Conservation (phyloP, 2,888 invertebrate genomes). For the Capitulum mitella region DNA sequence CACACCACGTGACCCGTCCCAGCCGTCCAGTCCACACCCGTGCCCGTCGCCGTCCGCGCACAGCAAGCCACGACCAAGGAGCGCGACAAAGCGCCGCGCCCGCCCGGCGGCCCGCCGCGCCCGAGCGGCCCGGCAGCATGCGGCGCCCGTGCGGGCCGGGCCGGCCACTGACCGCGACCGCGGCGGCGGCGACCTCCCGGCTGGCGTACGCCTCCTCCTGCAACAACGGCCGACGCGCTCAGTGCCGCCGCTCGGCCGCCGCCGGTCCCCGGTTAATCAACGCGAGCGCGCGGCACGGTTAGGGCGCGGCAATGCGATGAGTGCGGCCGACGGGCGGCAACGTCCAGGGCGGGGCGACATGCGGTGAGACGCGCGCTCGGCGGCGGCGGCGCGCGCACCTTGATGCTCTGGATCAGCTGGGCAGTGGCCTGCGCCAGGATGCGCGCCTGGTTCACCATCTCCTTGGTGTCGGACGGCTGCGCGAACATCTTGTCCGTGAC, state of each 20-base stretch:
- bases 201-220: conserved; percentile 16
- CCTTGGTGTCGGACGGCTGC: conserved; percentile 75
- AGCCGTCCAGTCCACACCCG: no score
- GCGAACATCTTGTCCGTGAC: conserved; percentile 82
- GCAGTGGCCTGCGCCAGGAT: conserved; percentile 90
- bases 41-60: no score
- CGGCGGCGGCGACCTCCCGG: neutral
- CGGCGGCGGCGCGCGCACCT: conserved; percentile 48
- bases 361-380: neutral
- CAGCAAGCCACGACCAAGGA: no score
- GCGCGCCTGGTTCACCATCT: conserved; percentile 90
- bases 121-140: no score
- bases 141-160: no score
- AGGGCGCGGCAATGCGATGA: no score
- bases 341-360: no score
- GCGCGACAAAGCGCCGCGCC: no score
- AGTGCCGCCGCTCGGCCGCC: neutral
- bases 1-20: no score
- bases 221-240: neutral
- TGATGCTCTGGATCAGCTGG: conserved; percentile 85
- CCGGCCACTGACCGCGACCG: neutral
- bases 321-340: no score
- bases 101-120: no score
- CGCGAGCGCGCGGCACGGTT: no score
- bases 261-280: neutral